Evolutionary conservation across 1,140 invertebrate species (phyloP), one percentile per base, ranked within the genome.

Genomic region (Drosophila malerkotliana): DNA sequence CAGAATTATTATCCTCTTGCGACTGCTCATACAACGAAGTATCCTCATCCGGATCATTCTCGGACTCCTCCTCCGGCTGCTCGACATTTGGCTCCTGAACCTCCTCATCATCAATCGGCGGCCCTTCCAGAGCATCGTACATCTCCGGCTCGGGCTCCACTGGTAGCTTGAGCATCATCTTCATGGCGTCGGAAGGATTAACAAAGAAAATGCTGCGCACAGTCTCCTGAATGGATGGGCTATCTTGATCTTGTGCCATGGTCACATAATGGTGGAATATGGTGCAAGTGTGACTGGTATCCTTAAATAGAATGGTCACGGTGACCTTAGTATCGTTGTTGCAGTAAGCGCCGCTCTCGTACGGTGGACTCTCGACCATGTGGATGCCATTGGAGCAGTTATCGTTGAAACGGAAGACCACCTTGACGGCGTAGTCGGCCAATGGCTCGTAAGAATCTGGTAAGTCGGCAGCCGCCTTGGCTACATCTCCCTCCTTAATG

Each of bases 181-280:
- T 44, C 18, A 61, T 61, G 21, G 21, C 9, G 1, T 7, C 15
- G 7, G 51, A 60, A 12, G 63, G 63, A 53, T 47, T 60, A 12
- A 67, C 56, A 60, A 60, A 60, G 3, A 18, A 48, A 9, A 53
- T 53, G 4, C 30, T 53, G 30, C 30, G 28, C 1, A 15, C 9
- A 1, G 41, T 18, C 14, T 44, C 41, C 6, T 44, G 41, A n/a
- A 44, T 18, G n/a, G 10, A 44, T 2, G 14, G 41, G 41, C 5
- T 28, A 14, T n/a, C 8, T 5, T 14, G 15, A 5, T 9, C 5
- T 4, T 5, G 34, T 6, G 41, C 14, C 41, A 44, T n/a, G 5
- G 6, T 7, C 10, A 44, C n/a, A 14, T 6, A 3, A 14, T 44
- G 15, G 4, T 18, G 41, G 41, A 44, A 44, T 14, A 44, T 44